These are phyloP conservation scores for Amphiprion clarkii DNA, from an alignment of 2,797 vertebrate species.

Conservation along the genomic window DNA sequence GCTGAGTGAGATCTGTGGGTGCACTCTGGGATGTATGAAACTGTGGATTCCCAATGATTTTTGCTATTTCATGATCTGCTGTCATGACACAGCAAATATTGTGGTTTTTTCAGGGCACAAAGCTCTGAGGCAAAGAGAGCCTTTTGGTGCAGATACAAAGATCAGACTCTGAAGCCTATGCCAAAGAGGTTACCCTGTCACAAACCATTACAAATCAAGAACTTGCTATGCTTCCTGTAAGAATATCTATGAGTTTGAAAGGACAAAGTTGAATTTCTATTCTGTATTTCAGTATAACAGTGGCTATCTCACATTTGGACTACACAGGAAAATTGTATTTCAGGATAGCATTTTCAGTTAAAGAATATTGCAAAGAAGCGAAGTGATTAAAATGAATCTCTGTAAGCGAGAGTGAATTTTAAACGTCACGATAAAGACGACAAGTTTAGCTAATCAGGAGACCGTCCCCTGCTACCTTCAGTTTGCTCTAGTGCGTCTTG, in stretches of 20 bases:
- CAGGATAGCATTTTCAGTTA: conserved; percentile 14
- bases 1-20: conserved; percentile 37
- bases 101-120: conserved; percentile 28
- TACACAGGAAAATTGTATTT: background rate
- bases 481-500: conserved; percentile 69
- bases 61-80: conserved; percentile 43
- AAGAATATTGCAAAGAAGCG: conserved; percentile 31
- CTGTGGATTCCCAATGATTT: conserved; percentile 38
- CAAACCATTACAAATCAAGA: conserved; percentile 19
- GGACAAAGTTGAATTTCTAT: conserved; percentile 45
- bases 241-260: conserved; percentile 46
- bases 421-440: conserved; percentile 42
- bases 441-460: conserved; percentile 61
- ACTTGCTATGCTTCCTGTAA: conserved; percentile 26
- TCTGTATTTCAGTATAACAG: conserved; percentile 13
- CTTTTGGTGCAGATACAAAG: conserved; percentile 30
- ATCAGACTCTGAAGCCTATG: conserved; percentile 29
- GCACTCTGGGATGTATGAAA: conserved; percentile 46
- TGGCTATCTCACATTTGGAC: background rate
- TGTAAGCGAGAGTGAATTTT: conserved; percentile 43
- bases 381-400: conserved; percentile 30
- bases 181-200: conserved; percentile 46
- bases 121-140: conserved; percentile 27
- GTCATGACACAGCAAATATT: conserved; percentile 72
- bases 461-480: conserved; percentile 66